These are phyloP conservation scores for Heteromormyrus szaboi DNA, from an alignment of 2,797 vertebrate genomes.

Conservation along the genomic window DNA sequence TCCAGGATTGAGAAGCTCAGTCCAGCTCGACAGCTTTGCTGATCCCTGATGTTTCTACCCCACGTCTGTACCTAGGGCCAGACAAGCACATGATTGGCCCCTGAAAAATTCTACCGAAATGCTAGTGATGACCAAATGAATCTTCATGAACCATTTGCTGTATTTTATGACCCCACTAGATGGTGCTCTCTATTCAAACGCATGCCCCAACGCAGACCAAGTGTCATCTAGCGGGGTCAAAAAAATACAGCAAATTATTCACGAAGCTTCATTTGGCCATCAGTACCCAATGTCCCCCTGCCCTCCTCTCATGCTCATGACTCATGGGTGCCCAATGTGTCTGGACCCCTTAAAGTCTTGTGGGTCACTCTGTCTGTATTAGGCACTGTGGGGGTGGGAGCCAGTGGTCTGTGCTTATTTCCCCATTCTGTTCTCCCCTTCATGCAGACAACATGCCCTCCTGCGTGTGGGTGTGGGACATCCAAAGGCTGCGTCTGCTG, in stretches of 20 bases:
- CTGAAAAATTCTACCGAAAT: neutral
- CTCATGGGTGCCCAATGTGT: neutral
- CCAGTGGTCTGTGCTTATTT: neutral
- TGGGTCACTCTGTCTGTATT: neutral
- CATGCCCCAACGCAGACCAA: neutral
- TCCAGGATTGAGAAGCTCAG: neutral
- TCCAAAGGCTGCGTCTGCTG: slow-evolving; percentile 71
- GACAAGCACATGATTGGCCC: neutral
- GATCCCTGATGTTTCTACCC: neutral
- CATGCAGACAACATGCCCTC: slow-evolving; percentile 76
- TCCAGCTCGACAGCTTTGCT: neutral
- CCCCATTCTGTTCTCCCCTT: neutral
- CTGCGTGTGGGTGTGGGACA: slow-evolving; percentile 87
- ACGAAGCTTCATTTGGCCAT: neutral
- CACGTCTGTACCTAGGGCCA: neutral
- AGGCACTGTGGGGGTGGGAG: neutral
- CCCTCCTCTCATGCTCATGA: neutral
- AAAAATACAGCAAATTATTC: neutral
- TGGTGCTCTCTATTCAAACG: neutral
- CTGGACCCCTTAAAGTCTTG: neutral
- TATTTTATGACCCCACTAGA: neutral
- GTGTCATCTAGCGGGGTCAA: neutral
- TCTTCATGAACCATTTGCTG: neutral
- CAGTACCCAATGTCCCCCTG: neutral
- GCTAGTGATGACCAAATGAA: neutral